Conservation (phyloP, 64 coral and sea anemone genomes). For the Exaiptasia diaphana region DNA sequence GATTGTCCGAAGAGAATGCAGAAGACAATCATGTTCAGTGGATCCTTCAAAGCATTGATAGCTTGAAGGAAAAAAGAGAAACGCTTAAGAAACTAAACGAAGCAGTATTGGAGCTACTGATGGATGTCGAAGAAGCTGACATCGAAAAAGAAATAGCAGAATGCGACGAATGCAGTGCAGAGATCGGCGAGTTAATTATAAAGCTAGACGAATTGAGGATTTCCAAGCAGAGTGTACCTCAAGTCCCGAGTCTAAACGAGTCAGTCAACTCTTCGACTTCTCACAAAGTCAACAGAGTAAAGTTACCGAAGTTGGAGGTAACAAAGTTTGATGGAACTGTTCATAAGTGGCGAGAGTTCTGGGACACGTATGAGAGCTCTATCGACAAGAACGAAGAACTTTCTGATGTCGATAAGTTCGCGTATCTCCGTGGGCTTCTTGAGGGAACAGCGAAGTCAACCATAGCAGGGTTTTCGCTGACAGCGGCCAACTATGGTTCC, state of each 20-base stretch:
- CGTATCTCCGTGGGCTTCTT: conserved; percentile 31
- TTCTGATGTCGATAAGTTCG: conserved; percentile 31
- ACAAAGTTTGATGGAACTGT: conserved; percentile 33
- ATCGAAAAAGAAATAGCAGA: background rate
- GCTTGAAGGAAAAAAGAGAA: background rate
- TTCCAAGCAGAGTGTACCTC: background rate
- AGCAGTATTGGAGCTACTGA: background rate
- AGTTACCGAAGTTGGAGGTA: conserved; percentile 37
- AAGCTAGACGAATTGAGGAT: background rate
- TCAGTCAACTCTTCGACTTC: background rate
- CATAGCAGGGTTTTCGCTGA: conserved; percentile 36
- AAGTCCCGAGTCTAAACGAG: background rate
- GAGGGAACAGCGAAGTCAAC: background rate
- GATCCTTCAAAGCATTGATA: background rate
- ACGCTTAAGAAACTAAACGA: background rate
- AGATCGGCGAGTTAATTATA: background rate
- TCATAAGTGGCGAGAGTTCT: conserved; percentile 25
- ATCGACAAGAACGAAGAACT: conserved; percentile 31
- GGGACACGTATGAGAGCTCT: conserved; percentile 25
- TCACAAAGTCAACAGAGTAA: background rate
- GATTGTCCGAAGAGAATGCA: background rate
- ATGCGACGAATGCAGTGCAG: background rate
- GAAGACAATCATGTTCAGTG: background rate
- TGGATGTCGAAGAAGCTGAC: background rate
- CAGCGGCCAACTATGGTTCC: conserved; percentile 9